Conservation (phyloP, 53 echinoderm and acorn worm species). For the Mesocentrotus franciscanus region DNA sequence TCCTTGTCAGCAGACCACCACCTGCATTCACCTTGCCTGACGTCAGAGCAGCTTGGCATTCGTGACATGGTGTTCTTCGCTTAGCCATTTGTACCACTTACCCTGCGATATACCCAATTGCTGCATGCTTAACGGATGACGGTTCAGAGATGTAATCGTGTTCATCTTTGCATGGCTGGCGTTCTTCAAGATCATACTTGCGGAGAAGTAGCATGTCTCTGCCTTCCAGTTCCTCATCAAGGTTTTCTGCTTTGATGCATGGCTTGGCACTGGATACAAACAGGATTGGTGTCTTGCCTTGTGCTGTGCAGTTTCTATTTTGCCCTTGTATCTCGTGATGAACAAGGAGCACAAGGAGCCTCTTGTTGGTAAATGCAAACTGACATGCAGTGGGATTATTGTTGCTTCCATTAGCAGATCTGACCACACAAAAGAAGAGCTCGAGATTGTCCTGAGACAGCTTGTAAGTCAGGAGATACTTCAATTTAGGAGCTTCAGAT, state of each 20-base stretch:
- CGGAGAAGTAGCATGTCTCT: conserved; percentile 33
- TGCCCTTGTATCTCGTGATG: conserved; percentile 60
- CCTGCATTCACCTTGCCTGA: too few relatives aligned
- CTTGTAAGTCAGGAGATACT: conserved; percentile 74
- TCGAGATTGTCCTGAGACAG: conserved; percentile 75
- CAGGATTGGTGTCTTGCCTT: conserved; percentile 60
- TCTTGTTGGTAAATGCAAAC: conserved; percentile 69
- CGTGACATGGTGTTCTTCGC: conserved; percentile 12
- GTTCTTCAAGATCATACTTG: conserved; percentile 55
- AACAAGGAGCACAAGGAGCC: conserved; percentile 65
- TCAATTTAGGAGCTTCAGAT: conserved; percentile 16
- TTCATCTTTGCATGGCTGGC: conserved; percentile 43
- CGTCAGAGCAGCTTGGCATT: conserved; percentile 56
- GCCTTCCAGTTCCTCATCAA: not conserved
- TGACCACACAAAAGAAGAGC: conserved; percentile 72
- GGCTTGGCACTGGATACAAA: conserved; percentile 7
- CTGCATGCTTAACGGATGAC: conserved; percentile 34
- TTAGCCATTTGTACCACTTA: conserved; percentile 68
- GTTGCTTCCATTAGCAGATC: conserved; percentile 62
- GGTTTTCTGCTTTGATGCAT: not conserved
- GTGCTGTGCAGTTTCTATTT: conserved; percentile 68
- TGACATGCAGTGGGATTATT: conserved; percentile 74
- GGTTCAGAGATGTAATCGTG: conserved; percentile 65
- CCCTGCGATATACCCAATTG: conserved; percentile 71
- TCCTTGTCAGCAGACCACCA: not conserved